Base-by-base conservation (phyloP, 2,113 vertebrate species). In the Cyanoderma ruficeps region DNA sequence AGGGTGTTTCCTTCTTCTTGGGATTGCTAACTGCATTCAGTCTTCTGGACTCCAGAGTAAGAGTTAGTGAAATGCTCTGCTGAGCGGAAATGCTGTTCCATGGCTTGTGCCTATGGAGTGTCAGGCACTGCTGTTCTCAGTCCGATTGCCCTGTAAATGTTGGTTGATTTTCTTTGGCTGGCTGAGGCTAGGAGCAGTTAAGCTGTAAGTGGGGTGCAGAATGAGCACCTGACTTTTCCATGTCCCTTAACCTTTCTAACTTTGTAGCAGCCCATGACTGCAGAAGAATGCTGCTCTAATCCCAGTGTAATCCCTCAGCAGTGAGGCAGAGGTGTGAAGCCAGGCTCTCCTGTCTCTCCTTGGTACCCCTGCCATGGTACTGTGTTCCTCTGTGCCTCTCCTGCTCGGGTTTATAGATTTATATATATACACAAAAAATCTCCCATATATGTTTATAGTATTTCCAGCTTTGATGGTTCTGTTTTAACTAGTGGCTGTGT, bases 401-500 rank as follows among this genome's bases (percentile, higher is more conserved):
- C 50, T 74, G 47, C 63, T 69, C 71, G 5, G 21, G 15, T 49
- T 63, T 42, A 49, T 18, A 20, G 24, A 16, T 55, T 15, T 41
- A 22, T n/a, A 17, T 31, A 12, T 30, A 6, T 33, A 20, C 11
- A 57, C 19, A 37, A 46, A 57, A 72, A 37, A 46, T 8, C 2
- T 7, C 6, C 9, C 6, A 10, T 30, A 10, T 3, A 3, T 19
- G 6, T 75, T 41, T 60, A 27, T 31, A 27, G 24, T 31, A 35
- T 61, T 71, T 72, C 46, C 83, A 42, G 11, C 63, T 93, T 84
- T 87, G 94, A 71, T 94, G 92, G 79, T 90, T 96, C 88, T 96
- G 33, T 95, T 97, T 91, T 94, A 97, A 76, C n/a, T 37, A 95
- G 87, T 55, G 63, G 92, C 96, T 97, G 93, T 37, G 4, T 96